A percentile compares a stretch with the other conserved stretches of the same genome.
Evolutionary conservation across 2,113 vertebrate genomes (phyloP).

Genomic region (Cranoglanis bouderius): DNA sequence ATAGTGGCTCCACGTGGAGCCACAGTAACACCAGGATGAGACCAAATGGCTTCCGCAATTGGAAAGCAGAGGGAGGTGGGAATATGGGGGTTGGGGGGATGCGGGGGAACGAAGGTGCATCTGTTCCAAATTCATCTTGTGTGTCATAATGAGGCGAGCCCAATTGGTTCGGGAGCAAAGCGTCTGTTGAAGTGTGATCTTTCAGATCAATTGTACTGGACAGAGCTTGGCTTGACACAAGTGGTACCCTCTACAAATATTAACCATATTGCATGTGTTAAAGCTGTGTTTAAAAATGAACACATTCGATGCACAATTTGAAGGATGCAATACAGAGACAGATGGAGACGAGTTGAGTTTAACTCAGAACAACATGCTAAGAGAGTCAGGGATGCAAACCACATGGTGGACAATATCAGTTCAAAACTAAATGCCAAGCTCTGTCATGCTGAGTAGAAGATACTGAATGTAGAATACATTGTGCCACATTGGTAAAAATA

Average conservation of each 20-base stretch:
- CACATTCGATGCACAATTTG: slow-evolving; percentile 36
- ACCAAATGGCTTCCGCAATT: slow-evolving; percentile 74
- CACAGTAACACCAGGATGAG: slow-evolving; percentile 71
- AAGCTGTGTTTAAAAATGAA: slow-evolving; percentile 60
- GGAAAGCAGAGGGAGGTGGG: slow-evolving; percentile 60
- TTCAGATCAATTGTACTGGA: slow-evolving; percentile 60
- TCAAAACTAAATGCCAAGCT: slow-evolving; percentile 2
- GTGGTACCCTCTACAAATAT: slow-evolving; percentile 62
- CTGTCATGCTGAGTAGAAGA: not conserved
- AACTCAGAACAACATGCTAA: slow-evolving; percentile 37
- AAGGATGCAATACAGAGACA: slow-evolving; percentile 29
- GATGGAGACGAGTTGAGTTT: slow-evolving; percentile 38
- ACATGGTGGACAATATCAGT: slow-evolving; percentile 9
- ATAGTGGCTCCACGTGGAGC: slow-evolving; percentile 63
- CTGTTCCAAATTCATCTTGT: slow-evolving; percentile 76
- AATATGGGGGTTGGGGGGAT: not conserved
- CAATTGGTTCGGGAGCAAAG: slow-evolving; percentile 69
- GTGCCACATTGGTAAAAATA: not conserved
- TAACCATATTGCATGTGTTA: slow-evolving; percentile 64
- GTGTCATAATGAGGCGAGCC: slow-evolving; percentile 76
- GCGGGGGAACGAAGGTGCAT: slow-evolving; percentile 59
- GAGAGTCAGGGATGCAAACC: slow-evolving; percentile 30
- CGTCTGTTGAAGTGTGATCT: slow-evolving; percentile 70
- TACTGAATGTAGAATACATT: not conserved
- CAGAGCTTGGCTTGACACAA: slow-evolving; percentile 53